Base-by-base conservation (phyloP, 2,113 vertebrate species). In the Seriola quinqueradiata region DNA sequence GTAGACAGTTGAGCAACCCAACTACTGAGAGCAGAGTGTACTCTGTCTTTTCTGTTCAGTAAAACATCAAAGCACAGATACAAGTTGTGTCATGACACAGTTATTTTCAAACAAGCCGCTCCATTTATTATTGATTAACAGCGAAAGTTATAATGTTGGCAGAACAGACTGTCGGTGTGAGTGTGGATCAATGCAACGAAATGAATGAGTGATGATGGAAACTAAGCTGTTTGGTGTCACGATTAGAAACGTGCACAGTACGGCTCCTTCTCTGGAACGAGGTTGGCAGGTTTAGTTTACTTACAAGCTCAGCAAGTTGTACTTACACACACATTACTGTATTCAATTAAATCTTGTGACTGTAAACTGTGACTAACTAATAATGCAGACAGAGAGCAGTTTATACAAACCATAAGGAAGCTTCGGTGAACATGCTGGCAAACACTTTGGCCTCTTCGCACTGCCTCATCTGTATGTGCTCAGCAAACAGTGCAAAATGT, bases 401-500 rank as follows among this genome's bases (percentile, higher is more conserved):
- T 55, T 38, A 55, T 68, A 38, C 19, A 75, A 61, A 11, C 44
- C 1, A 12, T 4, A 4, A 72, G 32, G 42, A 63, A 57, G 57
- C 48, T 8, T 55, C 21, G 46, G 57, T n/a, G 25, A 77, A 16
- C 28, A 42, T 14, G 6, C 52, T 12, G 57, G 12, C 23, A 55
- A 66, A 64, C 55, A 44, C n/a, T 70, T 14, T 28, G 40, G 60
- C 40, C 10, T 60, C 38, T 60, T 72, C 17, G 4, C 3, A 6
- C 14, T 61, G 68, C 70, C 55, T 85, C 65, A 70, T 71, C 44
- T 50, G 34, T 38, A 76, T 78, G 65, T 70, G 50, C 69, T 78
- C 52, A 52, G 70, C 71, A 90, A 85, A 81, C 65, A 71, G 32
- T 38, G 61, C 54, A 34, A 74, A 79, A 70, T 44, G 28, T 84